Evolutionary conservation across 2,113 vertebrate species (phyloP).

Genomic region (Nycticryphes semicollaris): DNA sequence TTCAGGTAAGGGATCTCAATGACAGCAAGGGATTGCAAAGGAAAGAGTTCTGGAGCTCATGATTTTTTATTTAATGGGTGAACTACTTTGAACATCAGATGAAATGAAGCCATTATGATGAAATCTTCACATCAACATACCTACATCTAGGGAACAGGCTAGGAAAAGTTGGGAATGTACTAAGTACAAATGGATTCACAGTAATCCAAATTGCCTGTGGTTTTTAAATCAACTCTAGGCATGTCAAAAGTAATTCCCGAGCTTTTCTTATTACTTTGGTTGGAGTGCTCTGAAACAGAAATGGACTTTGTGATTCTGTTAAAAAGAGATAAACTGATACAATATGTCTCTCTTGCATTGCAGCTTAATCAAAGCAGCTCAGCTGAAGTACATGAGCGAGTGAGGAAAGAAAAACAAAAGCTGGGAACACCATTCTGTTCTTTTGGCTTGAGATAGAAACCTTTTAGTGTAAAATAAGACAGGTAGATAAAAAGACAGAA

Average conservation of each 20-base stretch:
- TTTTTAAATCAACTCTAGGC: neutral
- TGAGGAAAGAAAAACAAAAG: neutral
- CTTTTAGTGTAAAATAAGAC: neutral
- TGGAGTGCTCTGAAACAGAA: neutral
- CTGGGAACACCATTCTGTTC: neutral
- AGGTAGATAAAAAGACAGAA: neutral
- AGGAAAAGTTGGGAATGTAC: neutral
- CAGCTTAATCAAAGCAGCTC: neutral
- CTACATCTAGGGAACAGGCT: neutral
- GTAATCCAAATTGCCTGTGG: neutral
- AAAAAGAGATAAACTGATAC: neutral
- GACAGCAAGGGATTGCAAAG: neutral
- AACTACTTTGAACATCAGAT: neutral
- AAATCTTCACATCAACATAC: neutral
- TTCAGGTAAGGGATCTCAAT: slow-evolving; percentile 78
- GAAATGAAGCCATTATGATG: neutral
- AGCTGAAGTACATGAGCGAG: fast-evolving
- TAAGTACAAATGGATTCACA: neutral
- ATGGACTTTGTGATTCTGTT: neutral
- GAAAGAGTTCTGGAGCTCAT: neutral
- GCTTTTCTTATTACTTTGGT: neutral
- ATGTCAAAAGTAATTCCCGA: neutral
- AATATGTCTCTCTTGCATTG: neutral
- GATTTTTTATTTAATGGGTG: neutral
- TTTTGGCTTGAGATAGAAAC: neutral